Conservation (phyloP, 2,888 invertebrate genomes). For the Drosophila greeni region DNA sequence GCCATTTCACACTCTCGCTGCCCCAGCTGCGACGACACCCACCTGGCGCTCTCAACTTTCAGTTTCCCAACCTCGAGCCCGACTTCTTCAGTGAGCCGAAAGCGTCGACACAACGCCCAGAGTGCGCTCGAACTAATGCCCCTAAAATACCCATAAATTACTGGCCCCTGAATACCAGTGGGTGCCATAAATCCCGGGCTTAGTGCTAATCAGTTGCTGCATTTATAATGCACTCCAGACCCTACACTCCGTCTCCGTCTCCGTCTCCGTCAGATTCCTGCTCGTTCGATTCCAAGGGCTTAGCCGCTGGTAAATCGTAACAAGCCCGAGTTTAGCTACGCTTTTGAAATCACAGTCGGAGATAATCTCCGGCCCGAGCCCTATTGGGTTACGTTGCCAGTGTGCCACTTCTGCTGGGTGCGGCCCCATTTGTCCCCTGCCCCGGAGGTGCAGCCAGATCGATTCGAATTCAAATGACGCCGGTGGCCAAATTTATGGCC, state of each 20-base stretch:
- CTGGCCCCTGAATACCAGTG: slow-evolving; percentile 25
- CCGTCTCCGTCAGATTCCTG: slow-evolving; percentile 42
- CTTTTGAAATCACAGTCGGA: slow-evolving; percentile 54
- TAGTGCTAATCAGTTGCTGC: slow-evolving; percentile 63
- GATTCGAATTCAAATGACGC: slow-evolving; percentile 65
- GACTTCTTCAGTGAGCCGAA: slow-evolving; percentile 31
- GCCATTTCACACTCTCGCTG: slow-evolving; percentile 4
- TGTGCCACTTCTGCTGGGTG: slow-evolving; percentile 62
- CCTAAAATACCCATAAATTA: slow-evolving; percentile 58
- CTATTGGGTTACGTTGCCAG: slow-evolving; percentile 44
- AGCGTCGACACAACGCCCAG: slow-evolving; percentile 16
- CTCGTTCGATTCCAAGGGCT: slow-evolving; percentile 13
- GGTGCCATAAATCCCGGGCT: slow-evolving; percentile 59
- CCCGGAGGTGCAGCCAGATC: slow-evolving; percentile 55
- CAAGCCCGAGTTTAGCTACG: slow-evolving; percentile 54
- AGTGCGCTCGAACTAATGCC: slow-evolving; percentile 9
- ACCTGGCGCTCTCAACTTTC: slow-evolving; percentile 11
- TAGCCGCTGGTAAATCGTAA: slow-evolving; percentile 26
- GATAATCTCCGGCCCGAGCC: slow-evolving; percentile 59
- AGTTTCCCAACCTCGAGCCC: slow-evolving; percentile 4
- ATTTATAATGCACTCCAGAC: slow-evolving; percentile 55
- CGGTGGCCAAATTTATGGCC: slow-evolving; percentile 58
- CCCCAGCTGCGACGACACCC: slow-evolving; percentile 1
- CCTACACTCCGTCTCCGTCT: slow-evolving; percentile 36
- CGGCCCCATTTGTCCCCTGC: slow-evolving; percentile 32